Evolutionary conservation across 2,113 vertebrate genomes (phyloP), one percentile per base, ranked within the genome.

Genomic region (Arothron firmamentum): DNA sequence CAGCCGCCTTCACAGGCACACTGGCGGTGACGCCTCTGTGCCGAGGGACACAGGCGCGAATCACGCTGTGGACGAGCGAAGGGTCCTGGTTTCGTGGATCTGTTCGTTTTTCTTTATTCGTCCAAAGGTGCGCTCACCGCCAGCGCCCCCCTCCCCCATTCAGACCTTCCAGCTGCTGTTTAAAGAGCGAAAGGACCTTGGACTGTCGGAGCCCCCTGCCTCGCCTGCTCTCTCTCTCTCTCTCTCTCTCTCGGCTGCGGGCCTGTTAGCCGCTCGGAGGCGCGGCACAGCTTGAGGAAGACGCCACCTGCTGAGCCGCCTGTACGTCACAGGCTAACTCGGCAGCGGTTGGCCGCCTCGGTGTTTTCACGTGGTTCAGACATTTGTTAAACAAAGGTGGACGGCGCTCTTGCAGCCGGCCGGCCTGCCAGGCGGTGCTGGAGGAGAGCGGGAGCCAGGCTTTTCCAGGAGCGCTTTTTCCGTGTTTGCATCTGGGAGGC

Each of bases 141-240:
- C 38, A n/a, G 62, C 43, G 31, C 42, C 56, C 25, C 73, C 72
- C 57, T 46, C 51, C 60, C 56, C 21, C 56, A 45, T n/a, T 70
- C 72, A 16, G 51, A 55, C 43, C 49, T 41, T 66, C 57, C 54
- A 60, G 76, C 75, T 76, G 80, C 80, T 90, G 87, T 88, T 86
- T 87, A 85, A 79, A 67, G 71, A 60, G 65, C 67, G 60, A 45
- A 78, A 79, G 74, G 80, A 88, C 87, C 85, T 88, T 88, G 83
- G 78, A 84, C 87, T 71, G 70, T 80, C 61, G 50, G 49, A 68
- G 62, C 42, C 64, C 56, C 49, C n/a, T n/a, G n/a, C n/a, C n/a
- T n/a, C n/a, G n/a, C n/a, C n/a, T n/a, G n/a, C n/a, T n/a, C n/a
- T n/a, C n/a, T n/a, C n/a, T n/a, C n/a, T n/a, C n/a, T n/a, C n/a